Percentiles rank a stretch among this genome's conserved stretches.
Evolutionary conservation across 2,888 invertebrate genomes (phyloP).

Genomic region (Melinaea marsaeus): DNA sequence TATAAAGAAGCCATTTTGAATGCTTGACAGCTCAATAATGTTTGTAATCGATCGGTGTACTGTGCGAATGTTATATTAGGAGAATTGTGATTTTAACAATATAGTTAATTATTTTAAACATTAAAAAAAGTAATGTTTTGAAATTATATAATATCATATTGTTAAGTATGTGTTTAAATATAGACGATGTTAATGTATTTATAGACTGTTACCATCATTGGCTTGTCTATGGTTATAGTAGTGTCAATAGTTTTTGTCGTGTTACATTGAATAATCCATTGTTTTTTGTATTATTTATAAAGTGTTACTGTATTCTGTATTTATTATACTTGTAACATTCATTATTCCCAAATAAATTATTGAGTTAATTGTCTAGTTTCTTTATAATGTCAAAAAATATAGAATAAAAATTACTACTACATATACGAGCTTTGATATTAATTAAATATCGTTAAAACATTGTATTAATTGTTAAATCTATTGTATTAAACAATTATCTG

Average conservation of each 20-base stretch:
- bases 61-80: slow-evolving; percentile 73
- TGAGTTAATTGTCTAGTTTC: slow-evolving; percentile 51
- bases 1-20: slow-evolving; percentile 37
- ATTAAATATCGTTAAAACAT: too few species aligned
- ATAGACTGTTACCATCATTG: slow-evolving; percentile 41
- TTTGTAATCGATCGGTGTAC: slow-evolving; percentile 54
- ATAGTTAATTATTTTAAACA: slow-evolving; percentile 72
- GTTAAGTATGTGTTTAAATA: slow-evolving; percentile 70
- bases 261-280: slow-evolving; percentile 30
- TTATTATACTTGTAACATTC: slow-evolving; percentile 62
- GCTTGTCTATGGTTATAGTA: slow-evolving; percentile 30
- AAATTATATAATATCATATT: slow-evolving; percentile 65
- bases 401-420: neutral
- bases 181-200: slow-evolving; percentile 60
- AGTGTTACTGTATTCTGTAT: slow-evolving; percentile 67
- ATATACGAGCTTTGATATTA: too few species aligned
- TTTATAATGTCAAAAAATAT: neutral
- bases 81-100: slow-evolving; percentile 75
- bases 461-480: too few species aligned
- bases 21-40: slow-evolving; percentile 45
- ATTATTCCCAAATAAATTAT: slow-evolving; percentile 75
- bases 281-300: slow-evolving; percentile 27
- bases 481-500: neutral
- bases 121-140: slow-evolving; percentile 63
- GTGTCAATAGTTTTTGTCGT: slow-evolving; percentile 29